Evolutionary conservation across 2,113 vertebrate species (phyloP).

Genomic region (Spermophilus dauricus): DNA sequence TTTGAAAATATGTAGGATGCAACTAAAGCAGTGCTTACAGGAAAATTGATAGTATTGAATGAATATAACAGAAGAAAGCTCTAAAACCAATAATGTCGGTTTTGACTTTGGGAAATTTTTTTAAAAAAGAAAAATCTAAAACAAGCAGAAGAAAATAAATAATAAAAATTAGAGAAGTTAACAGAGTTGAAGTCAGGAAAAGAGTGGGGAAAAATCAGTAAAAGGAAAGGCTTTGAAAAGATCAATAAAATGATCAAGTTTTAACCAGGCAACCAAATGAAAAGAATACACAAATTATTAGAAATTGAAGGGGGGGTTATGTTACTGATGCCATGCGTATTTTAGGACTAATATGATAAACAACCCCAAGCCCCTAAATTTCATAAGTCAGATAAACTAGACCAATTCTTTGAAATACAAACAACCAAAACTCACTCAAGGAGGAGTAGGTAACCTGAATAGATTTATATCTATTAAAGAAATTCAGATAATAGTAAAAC

Average conservation of each 20-base stretch:
- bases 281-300: background rate
- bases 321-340: background rate
- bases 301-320: background rate
- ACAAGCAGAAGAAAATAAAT: background rate
- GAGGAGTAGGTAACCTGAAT: background rate
- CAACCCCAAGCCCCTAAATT: background rate
- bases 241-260: slow-evolving; percentile 14
- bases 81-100: background rate
- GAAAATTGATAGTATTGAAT: background rate
- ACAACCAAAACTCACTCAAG: background rate
- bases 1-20: background rate
- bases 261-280: background rate
- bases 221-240: slow-evolving; percentile 14
- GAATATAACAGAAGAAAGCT: background rate
- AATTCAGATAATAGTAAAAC: background rate
- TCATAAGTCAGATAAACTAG: background rate
- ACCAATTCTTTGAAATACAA: slow-evolving; percentile 2
- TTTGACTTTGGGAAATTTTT: background rate
- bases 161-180: background rate
- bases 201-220: background rate
- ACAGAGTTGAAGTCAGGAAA: slow-evolving; percentile 45
- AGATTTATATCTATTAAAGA: background rate
- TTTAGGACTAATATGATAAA: background rate
- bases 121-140: background rate
- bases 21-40: background rate